Conservation (phyloP, 2,888 invertebrate genomes). For the Microplitis deprimator region DNA sequence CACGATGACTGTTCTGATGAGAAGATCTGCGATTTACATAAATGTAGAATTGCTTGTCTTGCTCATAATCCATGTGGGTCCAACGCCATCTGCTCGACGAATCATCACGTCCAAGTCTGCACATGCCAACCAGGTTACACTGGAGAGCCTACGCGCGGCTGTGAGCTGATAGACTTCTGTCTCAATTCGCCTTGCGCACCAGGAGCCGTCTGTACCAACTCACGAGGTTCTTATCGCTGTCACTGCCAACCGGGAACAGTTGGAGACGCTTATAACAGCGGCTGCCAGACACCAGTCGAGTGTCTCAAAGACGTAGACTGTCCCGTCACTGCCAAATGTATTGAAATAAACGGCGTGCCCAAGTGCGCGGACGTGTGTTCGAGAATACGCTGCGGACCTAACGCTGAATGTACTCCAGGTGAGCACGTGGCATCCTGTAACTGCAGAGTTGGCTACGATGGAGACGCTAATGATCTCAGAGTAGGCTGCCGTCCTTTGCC, state of each 20-base stretch:
- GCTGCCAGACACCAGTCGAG: conserved; percentile 86
- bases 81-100: conserved; percentile 88
- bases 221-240: conserved; percentile 85
- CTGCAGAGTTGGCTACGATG: conserved; percentile 85
- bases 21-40: conserved; percentile 85
- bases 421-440: conserved; percentile 85
- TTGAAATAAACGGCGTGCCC: conserved; percentile 79
- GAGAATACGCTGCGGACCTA: conserved; percentile 83
- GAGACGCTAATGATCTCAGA: conserved; percentile 80
- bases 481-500: conserved; percentile 84
- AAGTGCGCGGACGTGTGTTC: conserved; percentile 83
- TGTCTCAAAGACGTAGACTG: conserved; percentile 86
- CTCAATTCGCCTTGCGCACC: conserved; percentile 84
- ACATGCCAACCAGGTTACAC: conserved; percentile 92
- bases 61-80: conserved; percentile 87
- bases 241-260: conserved; percentile 84
- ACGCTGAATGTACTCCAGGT: conserved; percentile 85
- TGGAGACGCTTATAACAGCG: conserved; percentile 88
- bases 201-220: conserved; percentile 85
- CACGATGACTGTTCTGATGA: conserved; percentile 85
- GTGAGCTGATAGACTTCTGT: conserved; percentile 85
- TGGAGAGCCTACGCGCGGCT: conserved; percentile 82
- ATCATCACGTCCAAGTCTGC: conserved; percentile 83
- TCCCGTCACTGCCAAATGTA: conserved; percentile 84
- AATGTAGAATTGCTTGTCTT: conserved; percentile 90